Conservation (phyloP, 2,113 vertebrate genomes). For the Solea solea region DNA sequence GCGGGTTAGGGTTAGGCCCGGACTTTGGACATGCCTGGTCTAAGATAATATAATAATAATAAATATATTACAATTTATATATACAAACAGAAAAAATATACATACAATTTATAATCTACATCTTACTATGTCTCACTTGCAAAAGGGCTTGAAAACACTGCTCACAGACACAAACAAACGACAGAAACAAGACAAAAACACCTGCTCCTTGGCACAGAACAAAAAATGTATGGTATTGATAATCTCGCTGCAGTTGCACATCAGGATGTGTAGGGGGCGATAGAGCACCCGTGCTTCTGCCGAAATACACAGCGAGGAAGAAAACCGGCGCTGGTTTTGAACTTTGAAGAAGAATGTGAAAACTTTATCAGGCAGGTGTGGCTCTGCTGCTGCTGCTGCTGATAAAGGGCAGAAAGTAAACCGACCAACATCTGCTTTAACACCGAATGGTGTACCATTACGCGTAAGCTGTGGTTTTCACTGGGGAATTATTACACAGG, state of each 20-base stretch:
- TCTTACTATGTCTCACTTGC: too few species aligned
- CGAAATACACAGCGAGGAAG: constrained; percentile 25
- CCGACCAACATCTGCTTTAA: neutral
- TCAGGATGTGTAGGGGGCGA: constrained; percentile 3
- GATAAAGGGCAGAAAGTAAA: neutral
- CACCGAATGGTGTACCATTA: neutral
- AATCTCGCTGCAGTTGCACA: constrained; percentile 34
- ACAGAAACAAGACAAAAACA: too few species aligned
- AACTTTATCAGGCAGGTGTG: constrained; percentile 53
- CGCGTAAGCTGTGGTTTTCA: neutral
- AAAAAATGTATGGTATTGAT: too few species aligned
- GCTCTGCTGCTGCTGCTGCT: constrained; percentile 13
- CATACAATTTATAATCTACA: too few species aligned
- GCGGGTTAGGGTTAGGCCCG: too few species aligned
- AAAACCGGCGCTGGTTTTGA: constrained; percentile 77
- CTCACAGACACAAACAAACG: too few species aligned
- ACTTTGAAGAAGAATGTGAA: constrained; percentile 50
- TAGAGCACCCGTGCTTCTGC: neutral
- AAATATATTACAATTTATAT: too few species aligned
- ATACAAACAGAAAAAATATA: too few species aligned
- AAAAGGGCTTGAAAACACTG: too few species aligned
- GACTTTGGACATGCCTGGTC: too few species aligned
- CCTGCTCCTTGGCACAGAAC: too few species aligned
- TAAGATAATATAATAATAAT: too few species aligned
- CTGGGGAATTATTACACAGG: constrained; percentile 7